phyloP scores from a whole-genome alignment of 2,888 invertebrate species.

The Oxyscelio sp. region DNA sequence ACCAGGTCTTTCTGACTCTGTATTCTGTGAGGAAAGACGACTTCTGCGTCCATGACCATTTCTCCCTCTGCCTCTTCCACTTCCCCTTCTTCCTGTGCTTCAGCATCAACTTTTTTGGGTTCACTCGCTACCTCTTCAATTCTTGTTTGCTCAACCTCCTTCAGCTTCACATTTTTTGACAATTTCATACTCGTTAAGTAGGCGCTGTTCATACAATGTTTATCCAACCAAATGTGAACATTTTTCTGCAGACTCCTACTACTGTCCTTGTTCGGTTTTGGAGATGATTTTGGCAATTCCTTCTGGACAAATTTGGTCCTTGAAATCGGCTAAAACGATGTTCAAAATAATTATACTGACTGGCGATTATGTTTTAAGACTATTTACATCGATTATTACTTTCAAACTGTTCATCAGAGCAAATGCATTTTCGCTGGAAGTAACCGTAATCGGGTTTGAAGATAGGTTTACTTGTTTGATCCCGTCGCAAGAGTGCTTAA shows the following conservation, averaged over 20 bases:
- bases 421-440: constrained; percentile 16
- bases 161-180: constrained; percentile 6
- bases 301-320: constrained; percentile 9
- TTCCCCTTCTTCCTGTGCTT: not conserved
- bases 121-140: not conserved
- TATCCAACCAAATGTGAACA: constrained; percentile 6
- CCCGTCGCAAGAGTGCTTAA: constrained; percentile 27
- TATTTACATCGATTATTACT: too few species aligned
- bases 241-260: too few species aligned
- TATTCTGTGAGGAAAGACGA: not conserved
- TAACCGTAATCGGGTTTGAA: not conserved
- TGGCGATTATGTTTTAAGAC: too few species aligned
- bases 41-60: too few species aligned
- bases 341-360: too few species aligned
- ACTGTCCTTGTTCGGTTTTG: constrained; percentile 3
- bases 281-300: constrained; percentile 9
- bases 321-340: not conserved
- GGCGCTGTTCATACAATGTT: constrained; percentile 16
- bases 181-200: not conserved
- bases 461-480: constrained; percentile 14
- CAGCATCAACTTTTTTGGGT: not conserved
- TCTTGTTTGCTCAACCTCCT: not conserved
- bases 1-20: constrained; percentile 39
- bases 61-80: not conserved
- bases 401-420: too few species aligned